phyloP scores from a whole-genome alignment of 2,113 vertebrate species.

The Pan troglodytes region DNA sequence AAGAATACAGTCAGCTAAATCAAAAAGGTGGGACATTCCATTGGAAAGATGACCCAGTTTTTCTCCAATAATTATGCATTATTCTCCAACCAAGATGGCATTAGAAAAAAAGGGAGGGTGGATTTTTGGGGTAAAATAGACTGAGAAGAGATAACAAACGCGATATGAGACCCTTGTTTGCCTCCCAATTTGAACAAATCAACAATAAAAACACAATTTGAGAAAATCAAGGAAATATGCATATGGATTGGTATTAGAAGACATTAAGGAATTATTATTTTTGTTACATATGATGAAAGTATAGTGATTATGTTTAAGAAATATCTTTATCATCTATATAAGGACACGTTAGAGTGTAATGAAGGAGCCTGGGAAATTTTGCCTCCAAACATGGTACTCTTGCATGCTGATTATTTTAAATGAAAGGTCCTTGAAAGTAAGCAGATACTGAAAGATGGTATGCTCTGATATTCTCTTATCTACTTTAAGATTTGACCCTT shows the following conservation, averaged over 20 bases:
- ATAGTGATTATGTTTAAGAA: background rate
- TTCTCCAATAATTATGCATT: background rate
- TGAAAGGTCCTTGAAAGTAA: too few relatives aligned
- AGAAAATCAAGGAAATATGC: background rate
- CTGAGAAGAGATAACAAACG: background rate
- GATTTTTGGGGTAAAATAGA: background rate
- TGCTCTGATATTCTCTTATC: too few relatives aligned
- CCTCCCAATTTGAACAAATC: background rate
- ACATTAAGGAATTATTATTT: constrained; percentile 11
- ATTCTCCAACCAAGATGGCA: background rate
- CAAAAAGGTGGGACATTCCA: background rate
- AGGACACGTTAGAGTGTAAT: background rate
- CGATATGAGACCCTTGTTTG: background rate
- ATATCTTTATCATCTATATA: background rate
- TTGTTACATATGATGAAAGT: background rate
- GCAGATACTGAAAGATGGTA: too few relatives aligned
- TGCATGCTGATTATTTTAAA: too few relatives aligned
- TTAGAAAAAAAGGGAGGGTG: background rate
- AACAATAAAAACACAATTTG: background rate
- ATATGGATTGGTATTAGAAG: background rate
- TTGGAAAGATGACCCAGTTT: background rate
- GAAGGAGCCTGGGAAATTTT: too few relatives aligned
- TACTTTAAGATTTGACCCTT: too few relatives aligned
- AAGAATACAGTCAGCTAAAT: background rate
- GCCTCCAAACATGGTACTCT: too few relatives aligned